phyloP scores from a whole-genome alignment of 2,888 invertebrate genomes.

The Bellardia bayeri region DNA sequence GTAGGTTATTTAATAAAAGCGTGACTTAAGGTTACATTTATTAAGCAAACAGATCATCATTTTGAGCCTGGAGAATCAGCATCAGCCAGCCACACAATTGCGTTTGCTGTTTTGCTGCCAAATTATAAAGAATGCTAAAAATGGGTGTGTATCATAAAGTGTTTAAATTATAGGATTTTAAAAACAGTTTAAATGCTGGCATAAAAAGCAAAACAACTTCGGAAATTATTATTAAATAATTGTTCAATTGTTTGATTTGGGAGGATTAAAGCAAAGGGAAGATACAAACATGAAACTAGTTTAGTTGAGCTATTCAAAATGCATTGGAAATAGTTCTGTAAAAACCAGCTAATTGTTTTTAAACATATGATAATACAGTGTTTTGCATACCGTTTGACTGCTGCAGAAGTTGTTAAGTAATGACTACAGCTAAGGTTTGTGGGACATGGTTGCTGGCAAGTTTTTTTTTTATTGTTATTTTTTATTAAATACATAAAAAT shows the following conservation, averaged over 20 bases:
- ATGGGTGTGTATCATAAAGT: constrained; percentile 76
- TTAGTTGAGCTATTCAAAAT: neutral
- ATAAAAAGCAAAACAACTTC: neutral
- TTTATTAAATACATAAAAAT: neutral
- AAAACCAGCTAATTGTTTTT: no score
- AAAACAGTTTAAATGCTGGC: constrained; percentile 78
- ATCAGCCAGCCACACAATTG: constrained; percentile 43
- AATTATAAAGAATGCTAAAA: constrained; percentile 44
- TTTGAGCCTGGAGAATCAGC: neutral
- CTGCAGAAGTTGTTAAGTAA: no score
- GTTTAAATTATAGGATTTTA: constrained; percentile 82
- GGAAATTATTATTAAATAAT: constrained; percentile 66
- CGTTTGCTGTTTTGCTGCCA: constrained; percentile 35
- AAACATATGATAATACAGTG: no score
- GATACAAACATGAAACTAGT: neutral
- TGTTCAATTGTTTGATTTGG: constrained; percentile 69
- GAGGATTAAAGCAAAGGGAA: neutral
- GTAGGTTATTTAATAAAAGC: constrained; percentile 73
- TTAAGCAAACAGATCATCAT: constrained; percentile 64
- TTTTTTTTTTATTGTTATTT: no score
- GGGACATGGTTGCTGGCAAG: no score
- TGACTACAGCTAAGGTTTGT: no score
- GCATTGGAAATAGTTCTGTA: neutral
- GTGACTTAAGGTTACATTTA: constrained; percentile 73
- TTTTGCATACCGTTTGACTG: no score